Base-by-base conservation (phyloP, 2,797 vertebrate genomes). In the Melanotaenia parkinsoni region DNA sequence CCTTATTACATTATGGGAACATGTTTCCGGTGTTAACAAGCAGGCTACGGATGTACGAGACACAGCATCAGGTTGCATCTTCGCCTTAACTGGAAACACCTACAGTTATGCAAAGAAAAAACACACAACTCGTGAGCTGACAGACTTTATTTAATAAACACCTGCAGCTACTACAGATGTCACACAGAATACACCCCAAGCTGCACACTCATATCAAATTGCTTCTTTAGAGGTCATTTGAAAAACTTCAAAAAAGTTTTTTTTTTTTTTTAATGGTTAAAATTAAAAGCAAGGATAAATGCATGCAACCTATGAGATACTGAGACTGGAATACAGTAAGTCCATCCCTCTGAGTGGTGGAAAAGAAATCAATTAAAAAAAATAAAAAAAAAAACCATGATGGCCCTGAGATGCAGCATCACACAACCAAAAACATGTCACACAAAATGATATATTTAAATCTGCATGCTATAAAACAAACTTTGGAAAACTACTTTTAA, bases 101-200 rank as follows among this genome's bases (percentile, higher is more conserved):
- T 8, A 9, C 45, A 4, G 5, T 30, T 47, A 35, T 77, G 65
- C 65, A n/a, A 33, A 57, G 67, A 0, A 18, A 5, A 56, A 38
- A 40, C 43, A 79, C 28, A 30, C 26, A 58, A 51, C 63, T 58
- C 53, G 45, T 84, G 84, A 87, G 89, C 78, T 86, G 73, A 85
- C 74, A 83, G 76, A 86, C 74, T 95, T 94, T 94, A 94, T 93
- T 92, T 89, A 87, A 66, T 90, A 77, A 89, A 81, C 86, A 93
- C 86, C 91, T 90, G 88, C 74, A 91, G 78, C 80, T 84, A 87
- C 81, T 83, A 92, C 87, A 91, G 76, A 90, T 73, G 88, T 65
- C 63, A 81, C 58, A 74, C 40, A 63, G 59, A 77, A 69, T 58
- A 79, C 53, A 69, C 37, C 79, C 62, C 65, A 77, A 70, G 59